These are phyloP conservation scores for Scarus forsteni DNA, from an alignment of 2,797 vertebrate genomes.

Conservation along the genomic window DNA sequence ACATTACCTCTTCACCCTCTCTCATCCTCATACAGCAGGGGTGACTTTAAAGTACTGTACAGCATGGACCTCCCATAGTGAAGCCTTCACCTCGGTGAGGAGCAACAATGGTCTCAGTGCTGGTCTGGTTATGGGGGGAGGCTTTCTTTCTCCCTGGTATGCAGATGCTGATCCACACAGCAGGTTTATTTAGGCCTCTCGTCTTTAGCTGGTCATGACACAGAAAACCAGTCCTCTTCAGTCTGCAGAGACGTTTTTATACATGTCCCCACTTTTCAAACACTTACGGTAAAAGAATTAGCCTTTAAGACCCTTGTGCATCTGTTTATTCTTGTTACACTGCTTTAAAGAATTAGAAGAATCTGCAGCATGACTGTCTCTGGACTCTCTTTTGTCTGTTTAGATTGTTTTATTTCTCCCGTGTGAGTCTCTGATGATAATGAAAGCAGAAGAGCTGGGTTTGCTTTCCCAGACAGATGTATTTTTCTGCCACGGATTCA, in stretches of 20 bases:
- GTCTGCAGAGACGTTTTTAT: background rate
- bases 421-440: conserved; percentile 62
- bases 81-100: conserved; percentile 10
- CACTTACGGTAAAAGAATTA: background rate
- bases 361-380: conserved; percentile 33
- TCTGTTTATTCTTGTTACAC: conserved; percentile 15
- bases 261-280: background rate
- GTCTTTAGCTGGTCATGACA: conserved; percentile 15
- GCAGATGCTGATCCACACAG: conserved; percentile 48
- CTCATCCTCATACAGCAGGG: conserved; percentile 27
- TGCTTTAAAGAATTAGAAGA: conserved; percentile 14
- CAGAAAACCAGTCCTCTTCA: background rate
- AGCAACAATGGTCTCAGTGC: conserved; percentile 70
- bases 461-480: conserved; percentile 54
- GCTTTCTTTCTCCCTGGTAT: conserved; percentile 42
- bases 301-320: background rate
- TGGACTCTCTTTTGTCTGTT: conserved; percentile 22
- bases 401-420: conserved; percentile 32
- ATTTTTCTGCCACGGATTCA: conserved; percentile 58
- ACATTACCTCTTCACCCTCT: conserved; percentile 6
- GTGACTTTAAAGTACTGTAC: conserved; percentile 38
- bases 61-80: conserved; percentile 50
- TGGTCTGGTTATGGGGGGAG: conserved; percentile 52
- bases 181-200: conserved; percentile 54
- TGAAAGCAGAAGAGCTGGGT: conserved; percentile 52